These are phyloP conservation scores for Limnephilus auricula DNA, from an alignment of 2,888 invertebrate genomes.

Conservation along the genomic window DNA sequence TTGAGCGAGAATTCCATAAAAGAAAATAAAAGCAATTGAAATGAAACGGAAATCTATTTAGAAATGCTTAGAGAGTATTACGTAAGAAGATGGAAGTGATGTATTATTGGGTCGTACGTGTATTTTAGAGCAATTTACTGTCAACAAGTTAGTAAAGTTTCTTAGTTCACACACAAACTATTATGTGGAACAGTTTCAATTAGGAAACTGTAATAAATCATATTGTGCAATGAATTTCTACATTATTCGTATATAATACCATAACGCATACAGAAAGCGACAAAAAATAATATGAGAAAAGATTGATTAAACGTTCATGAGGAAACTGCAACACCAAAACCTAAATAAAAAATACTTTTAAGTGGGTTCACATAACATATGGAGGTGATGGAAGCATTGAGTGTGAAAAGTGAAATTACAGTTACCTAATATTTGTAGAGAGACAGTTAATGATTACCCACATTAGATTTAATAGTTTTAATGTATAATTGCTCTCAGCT, in stretches of 20 bases:
- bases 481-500: background rate
- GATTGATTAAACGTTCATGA: background rate
- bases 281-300: background rate
- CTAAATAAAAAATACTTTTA: background rate
- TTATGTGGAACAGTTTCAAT: background rate
- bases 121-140: background rate
- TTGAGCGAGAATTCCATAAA: background rate
- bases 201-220: background rate
- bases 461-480: conserved; percentile 32
- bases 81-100: background rate
- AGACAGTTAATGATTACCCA: conserved; percentile 63
- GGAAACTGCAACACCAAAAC: background rate
- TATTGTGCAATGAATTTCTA: background rate
- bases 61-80: background rate
- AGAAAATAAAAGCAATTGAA: background rate
- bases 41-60: background rate
- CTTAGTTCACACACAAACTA: background rate
- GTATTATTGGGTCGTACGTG: background rate
- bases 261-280: background rate
- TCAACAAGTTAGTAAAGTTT: background rate
- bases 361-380: background rate
- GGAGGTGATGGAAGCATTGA: background rate
- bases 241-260: background rate
- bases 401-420: conserved; percentile 35
- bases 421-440: conserved; percentile 37